Base-by-base conservation (phyloP, 2,797 vertebrate species). In the Heterohyrax brucei region DNA sequence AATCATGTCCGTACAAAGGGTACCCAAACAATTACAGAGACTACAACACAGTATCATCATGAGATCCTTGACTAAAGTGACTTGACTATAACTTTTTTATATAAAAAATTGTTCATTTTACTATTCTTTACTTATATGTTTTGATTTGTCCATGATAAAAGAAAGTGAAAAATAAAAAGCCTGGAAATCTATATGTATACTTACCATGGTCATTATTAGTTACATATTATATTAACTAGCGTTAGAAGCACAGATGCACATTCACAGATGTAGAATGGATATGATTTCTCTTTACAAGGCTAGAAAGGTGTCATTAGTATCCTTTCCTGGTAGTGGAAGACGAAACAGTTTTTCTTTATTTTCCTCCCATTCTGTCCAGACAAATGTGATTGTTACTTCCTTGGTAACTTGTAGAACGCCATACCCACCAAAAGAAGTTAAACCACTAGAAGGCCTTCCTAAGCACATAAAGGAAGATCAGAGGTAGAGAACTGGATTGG, bases 301-400 rank as follows among this genome's bases (percentile, higher is more conserved):
- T 39, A 92, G 44, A 87, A 89, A 93, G n/a, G 12, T 30, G 0
- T 66, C 64, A 95, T 19, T 28, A 83, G 64, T 94, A 39, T 72
- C 22, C 21, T 76, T 72, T 59, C 50, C 24, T 78, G 14, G 12
- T 48, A 73, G 64, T 39, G 48, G 30, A 91, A 84, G 61, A 39
- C 2, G 5, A 80, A 73, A 48, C 48, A 79, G 24, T 50, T 33
- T 86, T 84, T 76, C 26, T 89, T 66, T 66, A 19, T 81, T 87
- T 2, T n/a, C 72, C 56, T 88, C 30, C 86, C n/a, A 85, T 92
- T 93, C 61, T 79, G n/a, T 83, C 44, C 48, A 30, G 56, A 62
- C 18, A 88, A 92, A 83, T 88, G 59, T 44, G 24, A 62, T 33
- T 66, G 22, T 83, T 62, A 88, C 22, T 92, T 92, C 21, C 53